Conservation (phyloP, 2,888 invertebrate genomes). For the Lithophane ornitopus region DNA sequence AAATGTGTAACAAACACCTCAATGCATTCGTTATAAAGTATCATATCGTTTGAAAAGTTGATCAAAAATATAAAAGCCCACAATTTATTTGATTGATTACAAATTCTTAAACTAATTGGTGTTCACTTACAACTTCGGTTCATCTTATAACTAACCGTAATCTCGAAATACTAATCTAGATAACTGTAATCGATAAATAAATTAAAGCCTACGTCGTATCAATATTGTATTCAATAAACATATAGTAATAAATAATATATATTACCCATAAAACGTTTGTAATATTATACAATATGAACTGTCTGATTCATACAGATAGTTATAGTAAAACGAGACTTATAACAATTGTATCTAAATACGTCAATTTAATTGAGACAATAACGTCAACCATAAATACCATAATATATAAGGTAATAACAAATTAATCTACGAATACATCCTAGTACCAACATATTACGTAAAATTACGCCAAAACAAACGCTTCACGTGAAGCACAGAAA, state of each 20-base stretch:
- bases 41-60: slow-evolving; percentile 20
- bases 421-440: slow-evolving; percentile 62
- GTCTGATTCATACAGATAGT: slow-evolving; percentile 47
- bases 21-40: not conserved
- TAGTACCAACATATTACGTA: slow-evolving; percentile 69
- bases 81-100: slow-evolving; percentile 44
- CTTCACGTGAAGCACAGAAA: slow-evolving; percentile 83
- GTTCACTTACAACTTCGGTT: slow-evolving; percentile 78
- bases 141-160: slow-evolving; percentile 59
- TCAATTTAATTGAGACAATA: slow-evolving; percentile 67
- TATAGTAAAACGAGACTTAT: slow-evolving; percentile 55
- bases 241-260: slow-evolving; percentile 64
- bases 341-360: slow-evolving; percentile 61
- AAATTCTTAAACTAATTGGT: slow-evolving; percentile 77
- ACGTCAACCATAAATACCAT: slow-evolving; percentile 61
- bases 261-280: slow-evolving; percentile 51
- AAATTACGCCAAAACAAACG: slow-evolving; percentile 80
- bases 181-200: slow-evolving; percentile 63
- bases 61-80: slow-evolving; percentile 47
- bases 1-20: slow-evolving; percentile 15
- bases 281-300: slow-evolving; percentile 48
- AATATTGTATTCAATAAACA: slow-evolving; percentile 60
- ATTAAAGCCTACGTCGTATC: slow-evolving; percentile 65
- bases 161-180: slow-evolving; percentile 56
- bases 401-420: slow-evolving; percentile 66